Conservation (phyloP, 2,797 vertebrate genomes). For the Tragelaphus eurycerus region DNA sequence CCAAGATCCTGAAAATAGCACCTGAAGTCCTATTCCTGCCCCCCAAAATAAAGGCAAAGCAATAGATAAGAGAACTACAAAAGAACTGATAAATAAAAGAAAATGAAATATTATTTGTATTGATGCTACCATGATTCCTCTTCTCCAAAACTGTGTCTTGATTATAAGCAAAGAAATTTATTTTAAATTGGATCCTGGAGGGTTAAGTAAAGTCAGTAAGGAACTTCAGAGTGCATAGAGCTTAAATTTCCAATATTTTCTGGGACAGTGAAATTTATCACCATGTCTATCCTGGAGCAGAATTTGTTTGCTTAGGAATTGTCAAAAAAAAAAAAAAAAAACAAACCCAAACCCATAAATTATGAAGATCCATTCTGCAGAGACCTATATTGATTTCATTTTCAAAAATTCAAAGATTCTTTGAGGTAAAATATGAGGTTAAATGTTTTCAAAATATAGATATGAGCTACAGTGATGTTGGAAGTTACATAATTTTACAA, state of each 20-base stretch:
- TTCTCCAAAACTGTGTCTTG: not conserved
- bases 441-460: not conserved
- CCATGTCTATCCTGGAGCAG: conserved; percentile 5
- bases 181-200: conserved; percentile 39
- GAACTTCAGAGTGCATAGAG: conserved; percentile 5
- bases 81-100: not conserved
- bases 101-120: not conserved
- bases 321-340: not conserved
- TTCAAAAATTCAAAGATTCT: conserved; percentile 50
- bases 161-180: not conserved
- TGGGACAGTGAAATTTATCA: conserved; percentile 52
- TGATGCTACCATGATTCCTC: not conserved
- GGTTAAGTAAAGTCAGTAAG: conserved; percentile 52
- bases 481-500: conserved; percentile 43
- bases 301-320: conserved; percentile 62
- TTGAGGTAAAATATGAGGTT: conserved; percentile 49
- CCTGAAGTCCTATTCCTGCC: not conserved
- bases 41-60: not conserved
- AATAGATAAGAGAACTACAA: not conserved
- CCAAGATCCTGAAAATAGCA: not conserved
- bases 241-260: conserved; percentile 25
- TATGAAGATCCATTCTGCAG: conserved; percentile 38
- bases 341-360: not conserved
- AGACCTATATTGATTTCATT: conserved; percentile 54
- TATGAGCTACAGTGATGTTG: not conserved